Percentiles rank a stretch among this genome's conserved stretches.
Conservation (phyloP, 2,797 vertebrate species). For the Micrastur ruficollis region DNA sequence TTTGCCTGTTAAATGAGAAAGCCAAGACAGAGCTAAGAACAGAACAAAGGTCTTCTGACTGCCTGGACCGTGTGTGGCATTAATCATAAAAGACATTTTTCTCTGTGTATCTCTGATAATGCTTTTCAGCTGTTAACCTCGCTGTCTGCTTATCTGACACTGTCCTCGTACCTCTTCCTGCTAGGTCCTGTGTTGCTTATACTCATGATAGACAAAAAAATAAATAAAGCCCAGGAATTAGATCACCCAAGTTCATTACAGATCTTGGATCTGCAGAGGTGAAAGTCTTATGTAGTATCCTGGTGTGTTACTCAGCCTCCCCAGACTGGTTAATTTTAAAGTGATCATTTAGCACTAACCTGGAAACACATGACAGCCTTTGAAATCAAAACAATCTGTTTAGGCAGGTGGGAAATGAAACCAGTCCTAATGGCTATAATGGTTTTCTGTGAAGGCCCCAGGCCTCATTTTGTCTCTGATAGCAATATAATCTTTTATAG, state of each 20-base stretch:
- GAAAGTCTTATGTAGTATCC: neutral
- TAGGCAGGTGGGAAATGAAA: constrained; percentile 58
- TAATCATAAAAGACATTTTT: neutral
- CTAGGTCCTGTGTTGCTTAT: neutral
- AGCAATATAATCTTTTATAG: constrained; percentile 66
- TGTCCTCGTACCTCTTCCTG: neutral
- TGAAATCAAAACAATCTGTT: constrained; percentile 65
- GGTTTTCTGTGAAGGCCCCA: constrained; percentile 49
- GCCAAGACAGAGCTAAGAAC: neutral
- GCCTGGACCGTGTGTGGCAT: neutral
- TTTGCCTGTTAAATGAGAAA: neutral
- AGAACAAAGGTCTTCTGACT: neutral
- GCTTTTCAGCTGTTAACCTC: neutral
- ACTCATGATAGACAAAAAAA: neutral
- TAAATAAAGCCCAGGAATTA: neutral
- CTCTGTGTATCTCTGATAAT: neutral
- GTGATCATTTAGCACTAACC: constrained; percentile 55
- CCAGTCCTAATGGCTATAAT: neutral
- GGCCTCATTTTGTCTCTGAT: constrained; percentile 53
- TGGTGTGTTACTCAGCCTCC: neutral
- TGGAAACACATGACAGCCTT: constrained; percentile 25
- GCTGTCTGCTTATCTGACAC: neutral
- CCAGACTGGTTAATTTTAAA: neutral
- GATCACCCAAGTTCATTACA: neutral
- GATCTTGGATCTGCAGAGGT: neutral